phyloP scores from a whole-genome alignment of 2,797 vertebrate genomes.

The Chromis chromis region DNA sequence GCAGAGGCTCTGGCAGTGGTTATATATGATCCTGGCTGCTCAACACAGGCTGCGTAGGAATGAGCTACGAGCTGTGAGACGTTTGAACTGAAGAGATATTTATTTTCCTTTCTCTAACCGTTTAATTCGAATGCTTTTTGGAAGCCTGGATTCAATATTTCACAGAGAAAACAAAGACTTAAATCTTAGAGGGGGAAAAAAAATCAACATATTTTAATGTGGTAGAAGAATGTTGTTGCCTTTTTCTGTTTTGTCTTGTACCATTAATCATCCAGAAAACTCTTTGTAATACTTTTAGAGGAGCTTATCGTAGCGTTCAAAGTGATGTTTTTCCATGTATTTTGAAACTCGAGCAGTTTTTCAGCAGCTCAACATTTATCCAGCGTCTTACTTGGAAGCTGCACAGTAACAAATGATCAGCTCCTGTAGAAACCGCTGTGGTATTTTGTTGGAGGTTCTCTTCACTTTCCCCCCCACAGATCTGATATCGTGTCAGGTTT shows the following conservation, averaged over 20 bases:
- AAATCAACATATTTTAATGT: not conserved
- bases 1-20: slow-evolving; percentile 18
- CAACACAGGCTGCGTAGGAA: not conserved
- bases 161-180: not conserved
- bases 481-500: slow-evolving; percentile 28
- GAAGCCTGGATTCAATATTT: not conserved
- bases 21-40: slow-evolving; percentile 13
- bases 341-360: not conserved
- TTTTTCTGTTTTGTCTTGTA: not conserved
- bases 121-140: not conserved
- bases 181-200: not conserved
- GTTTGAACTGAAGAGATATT: not conserved
- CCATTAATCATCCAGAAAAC: not conserved
- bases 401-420: slow-evolving; percentile 2
- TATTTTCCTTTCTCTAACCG: not conserved
- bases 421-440: not conserved
- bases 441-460: slow-evolving; percentile 25
- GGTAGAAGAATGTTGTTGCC: not conserved
- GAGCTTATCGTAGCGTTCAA: not conserved
- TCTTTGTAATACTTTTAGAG: not conserved
- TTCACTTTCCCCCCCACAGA: slow-evolving; percentile 11
- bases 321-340: not conserved
- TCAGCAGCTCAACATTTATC: not conserved
- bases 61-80: not conserved
- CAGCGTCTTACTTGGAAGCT: not conserved